phyloP scores from a whole-genome alignment of 2,797 vertebrate species.

The Cuniculus paca region DNA sequence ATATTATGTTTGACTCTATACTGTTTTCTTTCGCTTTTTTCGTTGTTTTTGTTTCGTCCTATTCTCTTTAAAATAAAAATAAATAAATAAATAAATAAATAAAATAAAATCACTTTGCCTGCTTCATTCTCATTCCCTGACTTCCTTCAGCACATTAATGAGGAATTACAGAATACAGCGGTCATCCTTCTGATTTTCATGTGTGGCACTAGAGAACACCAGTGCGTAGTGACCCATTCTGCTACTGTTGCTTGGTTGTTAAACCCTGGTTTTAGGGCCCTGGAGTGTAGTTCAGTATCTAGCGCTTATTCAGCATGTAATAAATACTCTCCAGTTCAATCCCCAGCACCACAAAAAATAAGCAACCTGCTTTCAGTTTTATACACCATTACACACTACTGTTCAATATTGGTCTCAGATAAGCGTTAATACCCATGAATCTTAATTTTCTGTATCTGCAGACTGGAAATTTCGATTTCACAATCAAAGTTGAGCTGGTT shows the following conservation, averaged over 20 bases:
- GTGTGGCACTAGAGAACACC: neutral
- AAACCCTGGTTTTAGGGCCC: neutral
- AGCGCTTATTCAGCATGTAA: neutral
- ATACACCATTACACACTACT: neutral
- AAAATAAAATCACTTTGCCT: neutral
- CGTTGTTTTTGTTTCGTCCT: too few relatives aligned
- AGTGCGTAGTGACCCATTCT: neutral
- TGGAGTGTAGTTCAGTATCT: neutral
- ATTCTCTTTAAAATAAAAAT: too few relatives aligned
- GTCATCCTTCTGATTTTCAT: neutral
- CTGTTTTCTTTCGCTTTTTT: too few relatives aligned
- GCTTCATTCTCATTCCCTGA: neutral
- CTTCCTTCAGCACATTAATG: neutral
- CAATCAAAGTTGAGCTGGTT: neutral
- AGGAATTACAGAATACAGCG: neutral
- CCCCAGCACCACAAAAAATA: neutral
- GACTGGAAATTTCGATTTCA: constrained; percentile 14
- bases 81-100: too few relatives aligned
- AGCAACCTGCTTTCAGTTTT: neutral
- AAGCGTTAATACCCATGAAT: neutral
- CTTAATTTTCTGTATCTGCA: neutral
- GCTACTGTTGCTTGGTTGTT: neutral
- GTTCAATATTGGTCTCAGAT: neutral
- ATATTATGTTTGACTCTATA: too few relatives aligned
- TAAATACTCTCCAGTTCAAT: neutral